Conservation (phyloP, 2,113 vertebrate species). For the Brachyistius frenatus region DNA sequence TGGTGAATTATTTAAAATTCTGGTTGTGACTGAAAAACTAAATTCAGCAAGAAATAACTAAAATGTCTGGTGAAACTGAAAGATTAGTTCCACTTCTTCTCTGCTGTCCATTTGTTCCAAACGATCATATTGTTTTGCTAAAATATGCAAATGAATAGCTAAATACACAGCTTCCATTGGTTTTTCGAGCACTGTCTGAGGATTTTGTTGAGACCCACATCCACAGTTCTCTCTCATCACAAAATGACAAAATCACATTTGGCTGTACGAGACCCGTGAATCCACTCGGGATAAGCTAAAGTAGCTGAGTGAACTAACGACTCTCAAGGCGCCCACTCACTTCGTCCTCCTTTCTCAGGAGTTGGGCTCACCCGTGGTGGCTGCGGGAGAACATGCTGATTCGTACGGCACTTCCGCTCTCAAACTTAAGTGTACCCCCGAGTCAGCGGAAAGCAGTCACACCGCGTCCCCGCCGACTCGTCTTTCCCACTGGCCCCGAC, state of each 20-base stretch:
- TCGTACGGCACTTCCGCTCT: neutral
- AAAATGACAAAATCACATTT: neutral
- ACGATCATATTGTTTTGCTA: too few species aligned
- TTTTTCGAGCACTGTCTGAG: too few species aligned
- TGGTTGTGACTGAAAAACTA: too few species aligned
- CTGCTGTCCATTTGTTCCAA: too few species aligned
- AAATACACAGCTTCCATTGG: neutral
- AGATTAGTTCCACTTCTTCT: too few species aligned
- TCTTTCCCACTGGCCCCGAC: conserved; percentile 39
- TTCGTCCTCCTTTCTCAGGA: neutral
- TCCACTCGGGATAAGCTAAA: too few species aligned
- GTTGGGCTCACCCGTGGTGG: neutral
- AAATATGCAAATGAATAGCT: too few species aligned
- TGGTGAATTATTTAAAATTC: too few species aligned
- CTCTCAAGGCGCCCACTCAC: neutral
- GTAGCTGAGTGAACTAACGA: neutral
- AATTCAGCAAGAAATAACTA: too few species aligned
- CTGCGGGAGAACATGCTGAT: neutral
- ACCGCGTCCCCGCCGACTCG: conserved; percentile 1
- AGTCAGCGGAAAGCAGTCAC: conserved; percentile 20
- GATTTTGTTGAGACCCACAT: neutral
- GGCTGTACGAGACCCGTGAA: neutral
- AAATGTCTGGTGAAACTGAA: too few species aligned
- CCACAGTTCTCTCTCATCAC: neutral
- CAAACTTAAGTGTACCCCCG: neutral